These are phyloP conservation scores for Indicator maculatus DNA, from an alignment of 2,113 vertebrate genomes.

Conservation along the genomic window DNA sequence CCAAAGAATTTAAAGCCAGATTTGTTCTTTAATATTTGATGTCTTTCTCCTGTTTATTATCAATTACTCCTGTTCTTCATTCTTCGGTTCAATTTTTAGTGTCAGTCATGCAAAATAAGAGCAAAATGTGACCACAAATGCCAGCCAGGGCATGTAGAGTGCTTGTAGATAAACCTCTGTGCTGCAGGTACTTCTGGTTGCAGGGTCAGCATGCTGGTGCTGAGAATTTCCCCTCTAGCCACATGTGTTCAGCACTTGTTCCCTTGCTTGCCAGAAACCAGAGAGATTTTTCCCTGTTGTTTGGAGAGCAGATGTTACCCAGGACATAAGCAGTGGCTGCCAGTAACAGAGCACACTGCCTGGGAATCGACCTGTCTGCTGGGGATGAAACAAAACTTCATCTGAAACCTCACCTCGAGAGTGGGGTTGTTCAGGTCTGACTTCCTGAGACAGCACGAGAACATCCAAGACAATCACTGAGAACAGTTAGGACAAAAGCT, in stretches of 20 bases:
- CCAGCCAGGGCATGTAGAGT: not conserved
- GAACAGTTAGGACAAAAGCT: conserved; percentile 5
- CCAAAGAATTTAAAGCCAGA: not conserved
- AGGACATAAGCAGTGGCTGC: not conserved
- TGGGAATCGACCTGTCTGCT: not conserved
- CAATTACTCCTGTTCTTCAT: not conserved
- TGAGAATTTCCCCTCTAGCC: not conserved
- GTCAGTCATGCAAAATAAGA: not conserved
- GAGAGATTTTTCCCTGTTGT: not conserved
- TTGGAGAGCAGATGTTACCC: not conserved
- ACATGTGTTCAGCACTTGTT: not conserved
- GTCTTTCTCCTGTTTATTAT: not conserved
- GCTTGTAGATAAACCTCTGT: not conserved
- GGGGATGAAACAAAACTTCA: not conserved
- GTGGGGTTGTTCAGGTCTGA: not conserved
- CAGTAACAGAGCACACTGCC: not conserved
- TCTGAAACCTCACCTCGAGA: not conserved
- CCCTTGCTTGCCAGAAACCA: not conserved
- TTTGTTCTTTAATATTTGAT: not conserved
- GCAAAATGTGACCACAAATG: not conserved
- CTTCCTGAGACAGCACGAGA: not conserved
- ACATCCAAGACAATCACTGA: not conserved
- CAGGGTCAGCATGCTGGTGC: not conserved
- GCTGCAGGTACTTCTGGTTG: not conserved
- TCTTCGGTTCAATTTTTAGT: not conserved